A percentile compares a stretch with the other conserved stretches of the same genome.
phyloP scores from a whole-genome alignment of 2,113 vertebrate genomes.

The Dryoscopus gambensis region DNA sequence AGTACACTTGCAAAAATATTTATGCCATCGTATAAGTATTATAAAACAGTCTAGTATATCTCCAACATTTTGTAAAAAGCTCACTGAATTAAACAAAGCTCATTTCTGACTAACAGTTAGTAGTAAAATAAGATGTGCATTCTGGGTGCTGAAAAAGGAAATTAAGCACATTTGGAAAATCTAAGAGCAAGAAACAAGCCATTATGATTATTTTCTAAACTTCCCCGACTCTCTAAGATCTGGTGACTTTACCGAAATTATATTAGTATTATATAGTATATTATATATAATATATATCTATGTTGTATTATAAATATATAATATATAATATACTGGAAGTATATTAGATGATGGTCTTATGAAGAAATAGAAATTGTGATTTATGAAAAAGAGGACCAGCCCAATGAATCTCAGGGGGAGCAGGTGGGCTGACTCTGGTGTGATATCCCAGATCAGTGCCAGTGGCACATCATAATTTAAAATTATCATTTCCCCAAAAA shows the following conservation, averaged over 20 bases:
- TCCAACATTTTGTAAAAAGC: neutral
- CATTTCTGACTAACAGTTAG: constrained; percentile 8
- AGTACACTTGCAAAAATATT: constrained; percentile 31
- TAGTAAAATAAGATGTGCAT: neutral
- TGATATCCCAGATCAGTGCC: neutral
- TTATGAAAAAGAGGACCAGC: neutral
- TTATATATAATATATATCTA: too few relatives aligned
- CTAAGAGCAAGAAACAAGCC: neutral
- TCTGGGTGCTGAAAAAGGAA: neutral
- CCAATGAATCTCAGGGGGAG: neutral
- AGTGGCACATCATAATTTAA: neutral
- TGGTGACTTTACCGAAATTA: neutral
- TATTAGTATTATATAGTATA: too few relatives aligned
- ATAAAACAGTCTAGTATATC: constrained; percentile 10
- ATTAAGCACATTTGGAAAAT: neutral
- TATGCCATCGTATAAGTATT: constrained; percentile 11
- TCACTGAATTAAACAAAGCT: constrained; percentile 11
- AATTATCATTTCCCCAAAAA: neutral
- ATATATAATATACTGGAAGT: too few relatives aligned
- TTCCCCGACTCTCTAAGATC: neutral
- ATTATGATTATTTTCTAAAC: neutral
- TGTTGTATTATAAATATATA: too few relatives aligned
- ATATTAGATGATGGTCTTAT: neutral
- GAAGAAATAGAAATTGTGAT: neutral
- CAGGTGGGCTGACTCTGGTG: neutral